These are phyloP conservation scores for Noturus placidus DNA, from an alignment of 2,113 vertebrate genomes.

Conservation along the genomic window DNA sequence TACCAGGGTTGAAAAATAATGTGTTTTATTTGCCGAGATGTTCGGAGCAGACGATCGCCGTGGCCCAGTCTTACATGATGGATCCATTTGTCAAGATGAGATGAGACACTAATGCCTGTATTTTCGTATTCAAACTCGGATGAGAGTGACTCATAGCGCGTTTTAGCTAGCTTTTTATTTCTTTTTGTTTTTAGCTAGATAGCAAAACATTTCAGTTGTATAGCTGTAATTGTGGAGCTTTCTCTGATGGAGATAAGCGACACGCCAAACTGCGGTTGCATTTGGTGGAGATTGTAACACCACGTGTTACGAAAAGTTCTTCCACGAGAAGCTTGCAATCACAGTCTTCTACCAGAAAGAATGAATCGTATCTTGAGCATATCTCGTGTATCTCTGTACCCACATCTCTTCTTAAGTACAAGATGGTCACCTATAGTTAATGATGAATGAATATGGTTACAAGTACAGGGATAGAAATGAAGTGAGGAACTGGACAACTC, in stretches of 20 bases:
- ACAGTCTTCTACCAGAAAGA: background rate
- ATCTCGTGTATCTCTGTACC: background rate
- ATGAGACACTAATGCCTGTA: background rate
- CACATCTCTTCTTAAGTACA: background rate
- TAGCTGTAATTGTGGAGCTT: background rate
- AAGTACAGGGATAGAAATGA: background rate
- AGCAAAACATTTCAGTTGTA: background rate
- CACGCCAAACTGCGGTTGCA: background rate
- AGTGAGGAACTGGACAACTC: background rate
- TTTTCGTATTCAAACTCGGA: background rate
- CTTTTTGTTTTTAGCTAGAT: background rate
- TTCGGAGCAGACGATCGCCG: background rate
- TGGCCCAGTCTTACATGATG: slow-evolving; percentile 24
- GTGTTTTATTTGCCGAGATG: slow-evolving; percentile 28
- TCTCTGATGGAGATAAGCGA: background rate
- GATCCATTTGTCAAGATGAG: slow-evolving; percentile 16
- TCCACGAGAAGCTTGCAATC: background rate
- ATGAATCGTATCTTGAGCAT: too few relatives aligned
- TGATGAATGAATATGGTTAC: background rate
- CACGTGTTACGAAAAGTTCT: background rate
- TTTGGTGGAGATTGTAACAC: background rate
- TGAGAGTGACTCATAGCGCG: background rate
- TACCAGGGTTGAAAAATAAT: slow-evolving; percentile 7
- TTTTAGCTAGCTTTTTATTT: background rate
- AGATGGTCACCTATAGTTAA: background rate